Conservation (phyloP, 1,140 invertebrate genomes). For the Lethrus apterus region DNA sequence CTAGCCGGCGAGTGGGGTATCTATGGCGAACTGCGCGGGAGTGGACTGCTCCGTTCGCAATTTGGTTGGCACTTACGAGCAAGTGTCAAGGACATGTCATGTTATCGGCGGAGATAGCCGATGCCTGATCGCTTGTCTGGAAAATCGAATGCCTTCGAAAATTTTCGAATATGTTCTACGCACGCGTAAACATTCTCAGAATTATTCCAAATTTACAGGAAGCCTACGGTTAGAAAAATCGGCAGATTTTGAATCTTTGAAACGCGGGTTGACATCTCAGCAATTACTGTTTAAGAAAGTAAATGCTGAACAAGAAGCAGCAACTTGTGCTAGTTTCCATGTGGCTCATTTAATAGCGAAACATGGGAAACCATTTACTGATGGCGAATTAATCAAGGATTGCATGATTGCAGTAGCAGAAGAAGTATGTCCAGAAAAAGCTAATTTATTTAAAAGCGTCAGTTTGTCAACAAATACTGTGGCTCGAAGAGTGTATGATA, state of each 20-base stretch:
- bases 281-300: conserved; percentile 4
- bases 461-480: conserved; percentile 27
- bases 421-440: conserved; percentile 32
- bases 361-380: conserved; percentile 33
- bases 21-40: too few relatives aligned
- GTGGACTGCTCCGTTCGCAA: too few relatives aligned
- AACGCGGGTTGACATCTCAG: conserved; percentile 20
- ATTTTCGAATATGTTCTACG: too few relatives aligned
- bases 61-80: too few relatives aligned
- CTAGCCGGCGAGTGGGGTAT: too few relatives aligned
- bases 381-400: conserved; percentile 35
- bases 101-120: too few relatives aligned
- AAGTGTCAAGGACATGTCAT: too few relatives aligned
- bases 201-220: conserved; percentile 26
- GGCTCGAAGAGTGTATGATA: conserved; percentile 26
- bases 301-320: conserved; percentile 21
- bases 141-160: too few relatives aligned
- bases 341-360: conserved; percentile 28
- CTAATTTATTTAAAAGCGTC: conserved; percentile 7
- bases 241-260: conserved; percentile 20
- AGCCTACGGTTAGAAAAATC: conserved; percentile 21
- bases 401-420: conserved; percentile 34
- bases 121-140: too few relatives aligned
- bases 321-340: conserved; percentile 18
- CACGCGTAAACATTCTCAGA: conserved; percentile 25